Evolutionary conservation across 2,888 invertebrate genomes (phyloP).

Genomic region (Protophormia terraenovae): DNA sequence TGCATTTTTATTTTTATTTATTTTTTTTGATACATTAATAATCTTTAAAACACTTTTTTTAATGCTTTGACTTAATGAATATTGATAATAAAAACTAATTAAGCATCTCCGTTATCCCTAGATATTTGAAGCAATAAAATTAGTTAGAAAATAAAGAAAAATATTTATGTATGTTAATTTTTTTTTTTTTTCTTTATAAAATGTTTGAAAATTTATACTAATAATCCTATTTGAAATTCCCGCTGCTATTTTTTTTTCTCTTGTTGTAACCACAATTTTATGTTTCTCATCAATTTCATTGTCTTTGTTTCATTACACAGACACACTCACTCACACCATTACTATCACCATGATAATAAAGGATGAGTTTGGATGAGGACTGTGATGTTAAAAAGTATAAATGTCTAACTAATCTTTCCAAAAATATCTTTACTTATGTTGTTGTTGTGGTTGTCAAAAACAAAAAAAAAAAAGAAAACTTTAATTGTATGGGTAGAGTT

Average conservation of each 20-base stretch:
- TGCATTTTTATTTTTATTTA: too few relatives aligned
- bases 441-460: background rate
- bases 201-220: background rate
- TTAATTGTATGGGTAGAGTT: conserved; percentile 27
- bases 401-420: conserved; percentile 75
- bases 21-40: too few relatives aligned
- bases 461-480: conserved; percentile 20
- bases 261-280: background rate
- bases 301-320: background rate
- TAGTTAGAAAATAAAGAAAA: too few relatives aligned
- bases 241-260: background rate
- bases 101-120: too few relatives aligned
- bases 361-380: conserved; percentile 28
- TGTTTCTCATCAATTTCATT: conserved; percentile 34
- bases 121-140: too few relatives aligned
- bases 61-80: too few relatives aligned
- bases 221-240: background rate
- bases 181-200: background rate
- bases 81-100: too few relatives aligned
- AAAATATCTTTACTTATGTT: conserved; percentile 71
- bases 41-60: too few relatives aligned
- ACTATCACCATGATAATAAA: background rate
- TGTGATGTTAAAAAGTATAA: conserved; percentile 4
- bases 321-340: background rate
- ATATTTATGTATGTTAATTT: too few relatives aligned